These are phyloP conservation scores for Coracopsis vasa DNA, from an alignment of 2,113 vertebrate genomes.

Conservation along the genomic window DNA sequence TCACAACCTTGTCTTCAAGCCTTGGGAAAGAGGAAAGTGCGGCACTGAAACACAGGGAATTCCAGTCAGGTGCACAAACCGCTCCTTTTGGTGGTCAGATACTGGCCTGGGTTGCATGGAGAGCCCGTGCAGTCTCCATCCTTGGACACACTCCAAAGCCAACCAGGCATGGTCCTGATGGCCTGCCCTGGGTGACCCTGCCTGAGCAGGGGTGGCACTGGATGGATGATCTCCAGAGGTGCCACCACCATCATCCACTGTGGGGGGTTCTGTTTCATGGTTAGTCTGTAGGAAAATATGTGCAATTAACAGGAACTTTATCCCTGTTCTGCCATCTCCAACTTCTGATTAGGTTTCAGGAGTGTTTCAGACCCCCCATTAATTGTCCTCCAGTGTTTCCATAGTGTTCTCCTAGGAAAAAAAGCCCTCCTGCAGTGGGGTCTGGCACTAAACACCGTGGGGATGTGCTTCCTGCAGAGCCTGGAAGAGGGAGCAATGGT, in stretches of 20 bases:
- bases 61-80: neutral
- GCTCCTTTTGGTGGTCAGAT: neutral
- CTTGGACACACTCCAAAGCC: neutral
- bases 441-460: neutral
- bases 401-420: accelerated
- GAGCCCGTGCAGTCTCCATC: neutral
- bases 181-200: neutral
- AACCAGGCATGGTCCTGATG: accelerated
- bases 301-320: neutral
- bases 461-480: neutral
- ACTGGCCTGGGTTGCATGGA: neutral
- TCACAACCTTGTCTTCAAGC: neutral
- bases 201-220: neutral
- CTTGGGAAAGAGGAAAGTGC: neutral
- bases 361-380: neutral
- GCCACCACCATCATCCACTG: neutral
- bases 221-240: neutral
- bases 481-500: neutral
- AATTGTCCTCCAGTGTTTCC: neutral
- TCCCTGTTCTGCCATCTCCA: neutral
- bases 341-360: neutral
- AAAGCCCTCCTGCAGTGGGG: neutral
- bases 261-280: neutral
- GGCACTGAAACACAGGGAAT: neutral
- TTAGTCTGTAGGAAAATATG: neutral